Evolutionary conservation across 2,113 vertebrate species (phyloP).

Genomic region (Ifrita kowaldi): DNA sequence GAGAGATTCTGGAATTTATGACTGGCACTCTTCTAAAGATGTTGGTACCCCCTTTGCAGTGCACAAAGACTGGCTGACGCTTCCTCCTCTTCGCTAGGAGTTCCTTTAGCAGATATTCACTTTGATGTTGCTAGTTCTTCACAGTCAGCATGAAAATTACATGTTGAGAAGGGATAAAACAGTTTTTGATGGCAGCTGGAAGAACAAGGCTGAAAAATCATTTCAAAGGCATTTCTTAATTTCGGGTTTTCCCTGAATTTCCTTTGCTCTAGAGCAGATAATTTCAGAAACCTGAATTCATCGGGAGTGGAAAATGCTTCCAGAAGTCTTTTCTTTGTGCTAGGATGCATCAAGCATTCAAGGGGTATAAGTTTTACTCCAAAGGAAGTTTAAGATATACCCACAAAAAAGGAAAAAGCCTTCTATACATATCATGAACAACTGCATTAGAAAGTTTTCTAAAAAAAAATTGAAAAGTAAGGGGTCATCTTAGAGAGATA

Average conservation of each 20-base stretch:
- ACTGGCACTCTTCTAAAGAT: background rate
- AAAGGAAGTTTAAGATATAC: background rate
- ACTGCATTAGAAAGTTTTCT: background rate
- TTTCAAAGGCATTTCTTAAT: background rate
- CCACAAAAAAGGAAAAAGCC: background rate
- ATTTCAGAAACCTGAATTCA: background rate
- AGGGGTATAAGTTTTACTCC: background rate
- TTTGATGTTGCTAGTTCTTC: background rate
- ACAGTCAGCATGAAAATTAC: background rate
- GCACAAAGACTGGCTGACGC: background rate
- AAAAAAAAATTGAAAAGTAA: background rate
- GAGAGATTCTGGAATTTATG: background rate
- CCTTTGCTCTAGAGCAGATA: background rate
- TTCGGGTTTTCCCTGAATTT: background rate
- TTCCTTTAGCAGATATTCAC: background rate
- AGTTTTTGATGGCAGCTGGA: background rate
- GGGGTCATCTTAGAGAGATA: background rate
- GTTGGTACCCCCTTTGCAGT: background rate
- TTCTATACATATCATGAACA: background rate
- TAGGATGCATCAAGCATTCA: background rate
- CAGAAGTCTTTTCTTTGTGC: background rate
- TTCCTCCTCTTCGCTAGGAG: background rate
- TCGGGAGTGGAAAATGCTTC: background rate
- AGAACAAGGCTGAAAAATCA: background rate
- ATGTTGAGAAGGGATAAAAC: background rate